phyloP scores from a whole-genome alignment of 2,888 invertebrate species.

The Hypselothyrea guttata region DNA sequence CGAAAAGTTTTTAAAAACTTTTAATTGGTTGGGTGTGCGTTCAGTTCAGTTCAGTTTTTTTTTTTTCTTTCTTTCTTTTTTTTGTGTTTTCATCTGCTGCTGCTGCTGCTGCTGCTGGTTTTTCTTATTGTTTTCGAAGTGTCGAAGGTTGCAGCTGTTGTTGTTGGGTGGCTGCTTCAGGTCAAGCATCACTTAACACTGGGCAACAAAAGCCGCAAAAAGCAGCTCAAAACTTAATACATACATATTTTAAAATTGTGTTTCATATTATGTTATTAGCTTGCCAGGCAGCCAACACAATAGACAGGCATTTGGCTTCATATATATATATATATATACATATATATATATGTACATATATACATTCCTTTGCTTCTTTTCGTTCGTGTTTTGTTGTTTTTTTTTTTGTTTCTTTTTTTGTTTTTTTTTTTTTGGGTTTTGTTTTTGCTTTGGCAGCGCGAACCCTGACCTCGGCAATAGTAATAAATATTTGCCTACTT shows the following conservation, averaged over 20 bases:
- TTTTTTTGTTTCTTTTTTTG: neutral
- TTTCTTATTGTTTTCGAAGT: constrained; percentile 37
- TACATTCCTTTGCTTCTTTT: no score
- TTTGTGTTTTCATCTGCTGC: constrained; percentile 25
- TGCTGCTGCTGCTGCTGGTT: constrained; percentile 1
- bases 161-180: constrained; percentile 20
- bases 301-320: no score
- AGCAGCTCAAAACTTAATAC: no score
- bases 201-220: neutral
- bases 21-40: constrained; percentile 64
- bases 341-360: no score
- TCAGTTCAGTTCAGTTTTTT: constrained; percentile 10
- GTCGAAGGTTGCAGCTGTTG: constrained; percentile 14
- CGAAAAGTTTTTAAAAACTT: constrained; percentile 62
- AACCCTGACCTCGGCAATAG: constrained; percentile 38
- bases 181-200: constrained; percentile 43
- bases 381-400: no score
- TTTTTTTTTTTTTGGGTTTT: neutral
- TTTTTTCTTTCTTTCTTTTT: constrained; percentile 10
- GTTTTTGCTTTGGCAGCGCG: neutral
- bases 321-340: no score
- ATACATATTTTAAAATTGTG: no score
- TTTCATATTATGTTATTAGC: no score
- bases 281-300: no score
- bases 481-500: constrained; percentile 25